Evolutionary conservation across 2,888 invertebrate species (phyloP), one percentile per base, ranked within the genome.

Genomic region (Conus canariensis): DNA sequence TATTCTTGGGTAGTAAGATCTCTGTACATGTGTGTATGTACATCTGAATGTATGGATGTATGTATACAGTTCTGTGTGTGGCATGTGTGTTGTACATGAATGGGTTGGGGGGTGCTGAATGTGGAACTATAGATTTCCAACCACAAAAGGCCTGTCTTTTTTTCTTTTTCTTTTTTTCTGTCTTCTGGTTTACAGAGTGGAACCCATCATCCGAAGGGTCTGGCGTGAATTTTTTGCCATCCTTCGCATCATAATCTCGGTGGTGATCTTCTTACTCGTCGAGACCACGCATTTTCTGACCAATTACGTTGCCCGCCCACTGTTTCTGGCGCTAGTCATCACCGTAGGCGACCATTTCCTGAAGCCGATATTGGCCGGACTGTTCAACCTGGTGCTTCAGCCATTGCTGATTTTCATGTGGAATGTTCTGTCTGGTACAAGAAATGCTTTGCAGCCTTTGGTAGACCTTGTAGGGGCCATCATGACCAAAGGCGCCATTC

Each of bases 381-480:
- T 56, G 58, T 90, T 90, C 64, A 90, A 82, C 85, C 45, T 90
- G n/a, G 30, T 88, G n/a, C 19, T 90, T 77, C 90, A 90, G 85
- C 90, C 90, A 0, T 8, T 88, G 16, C 22, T 89, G 67, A 80
- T 90, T 59, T 90, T 90, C 45, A 19, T 80, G 25, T 87, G 90
- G 90, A 90, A 90, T 45, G 64, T 88, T 7, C 45, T 88, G 88
- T 88, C 88, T 7, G 90, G 83, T 12, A 12, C 88, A 6, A 30
- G 88, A 30, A 85, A 85, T n/a, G 70, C 85, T 10, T 60, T 25
- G 19, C 85, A 85, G 74, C 90, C 90, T 7, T 8, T 88, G 85
- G 70, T 85, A 30, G 90, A 90, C 25, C 59, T 90, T 70, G n/a
- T 88, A 0, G 85, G 77, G 8, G 59, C 64, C 9, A n/a, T 90